Evolutionary conservation across 1,140 invertebrate genomes (phyloP), one percentile per base, ranked within the genome.

Genomic region (Drosophila watanabei): DNA sequence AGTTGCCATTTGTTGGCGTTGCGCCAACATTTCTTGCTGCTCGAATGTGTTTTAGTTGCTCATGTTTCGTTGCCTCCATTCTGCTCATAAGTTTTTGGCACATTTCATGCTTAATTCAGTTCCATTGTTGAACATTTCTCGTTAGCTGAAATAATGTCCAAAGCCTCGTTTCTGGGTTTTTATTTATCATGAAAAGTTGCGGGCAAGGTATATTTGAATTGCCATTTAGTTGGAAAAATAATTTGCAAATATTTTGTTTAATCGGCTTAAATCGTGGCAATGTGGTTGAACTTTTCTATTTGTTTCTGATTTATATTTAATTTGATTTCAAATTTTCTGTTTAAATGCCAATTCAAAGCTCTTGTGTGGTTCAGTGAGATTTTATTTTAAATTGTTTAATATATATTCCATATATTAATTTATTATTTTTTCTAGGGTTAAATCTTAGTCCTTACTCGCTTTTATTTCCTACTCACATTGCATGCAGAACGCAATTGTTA

Each of bases 81-180:
- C 24, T 41, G 35, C 39, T 66, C 69, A 73, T 61, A 73, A 73
- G 70, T 73, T 73, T 73, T 73, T 73, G 68, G 61, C 81, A 83
- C 64, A 83, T 79, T 84, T 83, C 76, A 84, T 68, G 81, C 66
- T 77, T 64, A 79, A 68, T 68, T 80, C 81, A 66, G 39, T 75
- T 59, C 63, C 68, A 72, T 73, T 73, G 70, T 73, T 64, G 59
- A 76, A 56, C 77, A 75, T 63, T 61, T 60, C 75, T 72, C 46
- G 56, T 65, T 49, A 43, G 49, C 61, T 51, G 61, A 33, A 59
- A 41, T 60, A 30, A 37, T 73, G 39, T 73, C 54, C 68, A 30
- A 73, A 72, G 35, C 45, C 52, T 33, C 24, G 45, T 70, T 70
- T 54, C 20, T 39, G n/a, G 37, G 18, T 28, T 28, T 37, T 37